Base-by-base conservation (phyloP, 1,140 invertebrate species). In the Heliconius hermathena region DNA sequence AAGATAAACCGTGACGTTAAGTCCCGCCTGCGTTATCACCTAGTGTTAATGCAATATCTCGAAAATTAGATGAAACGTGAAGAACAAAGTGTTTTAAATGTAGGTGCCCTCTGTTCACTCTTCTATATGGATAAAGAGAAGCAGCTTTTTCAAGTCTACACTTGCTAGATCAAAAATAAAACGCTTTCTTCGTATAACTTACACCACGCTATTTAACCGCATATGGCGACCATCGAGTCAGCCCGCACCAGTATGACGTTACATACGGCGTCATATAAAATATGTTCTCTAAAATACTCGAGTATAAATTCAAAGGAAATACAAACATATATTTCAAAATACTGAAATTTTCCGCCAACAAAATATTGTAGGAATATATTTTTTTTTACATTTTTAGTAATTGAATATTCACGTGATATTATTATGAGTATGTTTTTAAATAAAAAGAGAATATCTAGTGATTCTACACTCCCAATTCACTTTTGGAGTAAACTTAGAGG, bases 221-320 rank as follows among this genome's bases (percentile, higher is more conserved):
- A 57, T 73, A 74, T 71, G 73, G 78, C 46, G 46, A 29, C 74
- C 46, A 49, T 49, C 46, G 22, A 76, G 73, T 72, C 78, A 33
- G 49, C 71, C 74, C 70, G 74, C 74, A 71, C 38, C 36, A 77
- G 75, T 77, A 66, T 66, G 60, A 66, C 60, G 60, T 66, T 66
- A 66, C 60, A 66, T 66, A 66, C 60, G 60, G 22, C 60, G 60
- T 66, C 60, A 66, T 16, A 66, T 66, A 66, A 66, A 66, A 66
- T 66, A 66, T 66, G 60, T 26, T 66, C 60, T 66, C 60, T 66
- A 66, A 66, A 66, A 26, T 66, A 66, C 60, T 20, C 60, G 60
- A 66, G 60, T 66, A 66, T 66, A 66, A 66, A 66, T 66, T 66
- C 26, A 66, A 66, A 66, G 60, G 60, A 66, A 66, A 66, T 66